These are phyloP conservation scores for Macropodus opercularis DNA, from an alignment of 2,797 vertebrate species.

Conservation along the genomic window DNA sequence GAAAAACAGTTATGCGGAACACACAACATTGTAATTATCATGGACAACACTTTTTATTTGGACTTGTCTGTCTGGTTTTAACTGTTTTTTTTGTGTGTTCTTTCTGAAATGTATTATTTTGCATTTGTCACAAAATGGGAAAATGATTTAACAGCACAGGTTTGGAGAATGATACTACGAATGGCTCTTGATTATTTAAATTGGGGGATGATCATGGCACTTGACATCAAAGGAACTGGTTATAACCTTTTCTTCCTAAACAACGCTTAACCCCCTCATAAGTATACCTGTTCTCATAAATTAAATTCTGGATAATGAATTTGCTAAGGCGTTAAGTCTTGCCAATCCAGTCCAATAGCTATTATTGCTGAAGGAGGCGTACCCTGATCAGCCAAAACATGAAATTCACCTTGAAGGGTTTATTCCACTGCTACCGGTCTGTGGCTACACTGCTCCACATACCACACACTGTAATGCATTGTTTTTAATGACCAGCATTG, in stretches of 20 bases:
- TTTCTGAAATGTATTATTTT: constrained; percentile 32
- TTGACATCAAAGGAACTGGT: constrained; percentile 51
- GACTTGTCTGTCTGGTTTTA: not conserved
- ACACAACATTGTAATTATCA: not conserved
- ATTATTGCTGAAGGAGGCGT: constrained; percentile 4
- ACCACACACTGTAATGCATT: too few species aligned
- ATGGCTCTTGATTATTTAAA: constrained; percentile 59
- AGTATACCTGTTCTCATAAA: not conserved
- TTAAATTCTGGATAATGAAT: constrained; percentile 1
- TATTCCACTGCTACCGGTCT: too few species aligned
- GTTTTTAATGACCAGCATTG: too few species aligned
- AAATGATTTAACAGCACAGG: constrained; percentile 78
- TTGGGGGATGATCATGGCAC: constrained; percentile 49
- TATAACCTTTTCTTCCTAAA: not conserved
- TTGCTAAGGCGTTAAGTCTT: constrained; percentile 13
- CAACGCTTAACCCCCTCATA: constrained; percentile 4
- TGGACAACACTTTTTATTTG: constrained; percentile 40
- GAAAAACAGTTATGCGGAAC: not conserved
- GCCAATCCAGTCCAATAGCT: constrained; percentile 13
- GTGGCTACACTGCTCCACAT: too few species aligned
- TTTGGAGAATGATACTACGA: constrained; percentile 69
- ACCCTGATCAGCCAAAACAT: too few species aligned
- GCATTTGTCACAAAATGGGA: too few species aligned
- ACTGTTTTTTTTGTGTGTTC: constrained; percentile 1
- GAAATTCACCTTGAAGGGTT: too few species aligned